Conservation (phyloP, 2,797 vertebrate genomes). For the Oreochromis mossambicus region DNA sequence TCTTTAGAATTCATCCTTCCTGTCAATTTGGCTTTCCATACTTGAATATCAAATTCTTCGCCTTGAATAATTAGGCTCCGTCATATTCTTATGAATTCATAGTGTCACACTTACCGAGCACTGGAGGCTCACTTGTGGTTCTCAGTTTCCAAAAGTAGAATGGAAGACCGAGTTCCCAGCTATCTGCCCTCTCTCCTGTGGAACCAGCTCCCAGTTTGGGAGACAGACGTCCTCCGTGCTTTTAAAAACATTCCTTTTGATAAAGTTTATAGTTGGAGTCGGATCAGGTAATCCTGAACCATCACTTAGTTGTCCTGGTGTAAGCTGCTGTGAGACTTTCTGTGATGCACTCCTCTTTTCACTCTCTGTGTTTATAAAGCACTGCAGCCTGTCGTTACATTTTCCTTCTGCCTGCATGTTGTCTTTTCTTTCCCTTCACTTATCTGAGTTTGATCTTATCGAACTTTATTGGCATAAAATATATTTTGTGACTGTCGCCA, state of each 20-base stretch:
- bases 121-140: background rate
- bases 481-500: background rate
- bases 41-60: fast-evolving
- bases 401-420: background rate
- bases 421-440: background rate
- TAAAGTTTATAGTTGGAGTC: background rate
- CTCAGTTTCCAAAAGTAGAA: background rate
- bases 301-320: background rate
- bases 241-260: background rate
- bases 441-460: background rate
- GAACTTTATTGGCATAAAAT: background rate
- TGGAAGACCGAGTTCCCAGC: background rate
- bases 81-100: background rate
- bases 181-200: background rate
- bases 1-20: background rate
- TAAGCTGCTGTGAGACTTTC: background rate
- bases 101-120: fast-evolving
- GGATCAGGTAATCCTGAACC: background rate
- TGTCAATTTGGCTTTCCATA: background rate
- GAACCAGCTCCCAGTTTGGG: background rate
- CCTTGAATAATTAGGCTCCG: background rate
- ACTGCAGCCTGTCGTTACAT: background rate
- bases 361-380: background rate
- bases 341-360: background rate
- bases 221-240: background rate